These are phyloP conservation scores for Stictocephala bisonia DNA, from an alignment of 2,888 invertebrate species.

Conservation along the genomic window DNA sequence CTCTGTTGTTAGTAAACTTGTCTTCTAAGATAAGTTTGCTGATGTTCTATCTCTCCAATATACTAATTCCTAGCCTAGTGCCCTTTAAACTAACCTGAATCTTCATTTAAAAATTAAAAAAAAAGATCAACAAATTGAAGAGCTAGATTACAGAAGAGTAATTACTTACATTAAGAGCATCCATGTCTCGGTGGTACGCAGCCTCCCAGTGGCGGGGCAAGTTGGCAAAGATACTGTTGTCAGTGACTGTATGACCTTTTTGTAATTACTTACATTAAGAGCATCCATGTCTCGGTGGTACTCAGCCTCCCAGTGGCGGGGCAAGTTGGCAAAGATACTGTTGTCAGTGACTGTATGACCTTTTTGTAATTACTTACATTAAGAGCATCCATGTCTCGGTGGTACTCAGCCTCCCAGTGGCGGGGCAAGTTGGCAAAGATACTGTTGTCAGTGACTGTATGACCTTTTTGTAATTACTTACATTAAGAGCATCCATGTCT, in stretches of 20 bases:
- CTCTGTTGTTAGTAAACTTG: too few species aligned
- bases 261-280: conserved; percentile 79
- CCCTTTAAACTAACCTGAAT: too few species aligned
- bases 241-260: conserved; percentile 82
- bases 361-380: conserved; percentile 76
- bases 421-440: conserved; percentile 90
- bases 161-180: conserved; percentile 84
- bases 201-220: conserved; percentile 92
- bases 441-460: conserved; percentile 87
- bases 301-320: conserved; percentile 91
- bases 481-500: conserved; percentile 95
- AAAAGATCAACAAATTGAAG: too few species aligned
- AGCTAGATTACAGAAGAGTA: too few species aligned
- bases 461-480: conserved; percentile 73
- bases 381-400: conserved; percentile 93
- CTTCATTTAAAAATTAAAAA: too few species aligned
- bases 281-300: conserved; percentile 96
- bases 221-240: conserved; percentile 90
- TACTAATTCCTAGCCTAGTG: too few species aligned
- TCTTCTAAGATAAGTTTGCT: too few species aligned
- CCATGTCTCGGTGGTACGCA: conserved; percentile 96
- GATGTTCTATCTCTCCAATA: too few species aligned
- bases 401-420: conserved; percentile 94
- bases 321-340: conserved; percentile 87
- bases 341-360: conserved; percentile 90